Evolutionary conservation across 2,888 invertebrate genomes (phyloP), one percentile per base, ranked within the genome.

Genomic region (Clivina fossor): DNA sequence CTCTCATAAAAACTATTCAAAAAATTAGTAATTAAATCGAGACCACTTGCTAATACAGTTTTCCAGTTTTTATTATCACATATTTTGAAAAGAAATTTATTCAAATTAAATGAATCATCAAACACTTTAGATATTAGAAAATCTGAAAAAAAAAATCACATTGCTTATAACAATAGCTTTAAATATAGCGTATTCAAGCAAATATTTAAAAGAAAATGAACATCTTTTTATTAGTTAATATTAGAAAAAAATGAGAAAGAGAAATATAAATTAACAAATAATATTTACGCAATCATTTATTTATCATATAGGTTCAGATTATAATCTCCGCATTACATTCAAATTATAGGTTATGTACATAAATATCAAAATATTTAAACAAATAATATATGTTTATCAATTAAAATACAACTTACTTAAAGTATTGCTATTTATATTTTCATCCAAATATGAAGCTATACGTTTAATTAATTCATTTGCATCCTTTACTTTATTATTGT

Each of bases 1-100:
- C 66, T 67, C 4, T 32, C 9, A 2, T 64, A 50, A 56, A 68
- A 69, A 61, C 68, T 71, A 47, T 69, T 71, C 3, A 70, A 61
- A 2, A 71, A 55, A 4, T 66, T 65, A 58, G 65, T 68, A 13
- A 71, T 50, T 43, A 73, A 64, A 58, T 69, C 69, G 19, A 71
- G 60, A 50, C 65, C 62, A 53, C 61, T 60, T n/a, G 54, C 40
- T 22, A 64, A 58, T 15, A 66, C 59, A 38, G 62, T 58, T 50
- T 67, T 65, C 49, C 66, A 69, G 62, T 61, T 16, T 61, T 61
- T 33, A 59, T 58, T 9, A 63, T 30, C 8, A 62, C 61, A 22
- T 19, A 56, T 44, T 13, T 59, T 53, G 16, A 60, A 46, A 19
- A 71, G 59, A 54, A 70, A 69, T 8, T 54, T 56, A 24, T 67